Evolutionary conservation across 2,113 vertebrate genomes (phyloP), one percentile per base, ranked within the genome.

Genomic region (Pseudolaguvia tuberculata): DNA sequence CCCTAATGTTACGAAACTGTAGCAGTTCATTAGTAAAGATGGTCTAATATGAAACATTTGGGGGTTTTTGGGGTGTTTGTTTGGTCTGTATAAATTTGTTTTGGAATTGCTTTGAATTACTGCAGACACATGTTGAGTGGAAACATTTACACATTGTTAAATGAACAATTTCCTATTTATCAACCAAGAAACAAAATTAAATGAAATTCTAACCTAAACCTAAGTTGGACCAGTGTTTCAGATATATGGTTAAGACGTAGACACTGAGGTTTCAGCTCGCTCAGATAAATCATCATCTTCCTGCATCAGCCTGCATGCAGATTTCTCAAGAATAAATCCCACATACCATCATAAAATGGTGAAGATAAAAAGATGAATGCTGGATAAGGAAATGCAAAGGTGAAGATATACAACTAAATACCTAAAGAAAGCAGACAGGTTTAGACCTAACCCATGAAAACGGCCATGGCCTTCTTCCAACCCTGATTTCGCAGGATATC

Each of bases 161-260:
- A 52, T 73, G 13, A 25, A 29, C 11, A 2, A n/a, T 73, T 62
- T 62, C 18, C 45, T 17, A 35, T 73, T 11, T 21, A 73, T 73
- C 39, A 23, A 62, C 50, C 14, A 50, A 42, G 29, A 23, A 58
- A 59, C n/a, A 35, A 1, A 61, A 51, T 2, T 4, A 4, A 21
- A 55, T 45, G 52, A 45, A 56, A 70, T 23, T 59, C 35, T 66
- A 73, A 76, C 39, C 20, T 23, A 68, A 27, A 42, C 39, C 39
- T 31, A 29, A 25, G 27, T 74, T 70, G 45, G 48, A 68, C 53
- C 61, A 50, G 72, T 79, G 71, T 79, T 79, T 80, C 55, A 72
- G 39, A 50, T 15, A 59, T 18, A 29, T 47, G 52, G 63, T 82
- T 71, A 68, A 52, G 17, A 52, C 48, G 15, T 17, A 77, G 77